Percentiles rank a stretch among this genome's conserved stretches.
Conservation (phyloP, 2,888 invertebrate species). For the Octonoba sinensis region DNA sequence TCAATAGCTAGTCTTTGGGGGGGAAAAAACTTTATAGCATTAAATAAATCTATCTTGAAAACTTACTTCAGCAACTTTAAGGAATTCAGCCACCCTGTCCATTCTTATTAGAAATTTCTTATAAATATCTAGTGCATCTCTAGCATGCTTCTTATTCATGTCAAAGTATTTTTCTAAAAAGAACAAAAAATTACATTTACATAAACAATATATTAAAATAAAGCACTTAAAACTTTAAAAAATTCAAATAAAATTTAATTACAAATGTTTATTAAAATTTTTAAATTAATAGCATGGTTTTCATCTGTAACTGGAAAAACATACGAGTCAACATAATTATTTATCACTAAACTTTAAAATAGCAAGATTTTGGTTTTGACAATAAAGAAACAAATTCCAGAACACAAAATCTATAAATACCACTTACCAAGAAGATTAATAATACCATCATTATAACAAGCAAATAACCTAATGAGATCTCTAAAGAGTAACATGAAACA, state of each 20-base stretch:
- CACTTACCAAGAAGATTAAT: conserved; percentile 88
- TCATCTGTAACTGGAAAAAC: no score
- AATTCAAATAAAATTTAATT: background rate
- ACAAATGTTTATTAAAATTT: background rate
- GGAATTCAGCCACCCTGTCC: conserved; percentile 97
- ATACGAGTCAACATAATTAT: no score
- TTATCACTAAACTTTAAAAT: no score
- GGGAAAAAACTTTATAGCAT: no score
- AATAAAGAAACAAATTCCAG: no score
- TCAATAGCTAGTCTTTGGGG: no score
- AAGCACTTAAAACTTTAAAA: no score
- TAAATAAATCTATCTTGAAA: no score
- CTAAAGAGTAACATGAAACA: conserved; percentile 96
- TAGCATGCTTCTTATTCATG: conserved; percentile 99
- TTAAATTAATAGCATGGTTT: no score
- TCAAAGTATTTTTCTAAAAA: conserved; percentile 93
- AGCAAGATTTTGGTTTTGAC: no score
- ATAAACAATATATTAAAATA: no score
- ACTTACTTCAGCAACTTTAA: conserved; percentile 79
- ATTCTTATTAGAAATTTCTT: conserved; percentile 98
- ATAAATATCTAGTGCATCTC: conserved; percentile 97
- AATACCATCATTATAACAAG: conserved; percentile 99
- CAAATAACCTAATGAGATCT: conserved; percentile 98
- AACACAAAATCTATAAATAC: background rate
- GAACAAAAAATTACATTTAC: background rate